Conservation (phyloP, 2,113 vertebrate genomes). For the Hylia prasina region DNA sequence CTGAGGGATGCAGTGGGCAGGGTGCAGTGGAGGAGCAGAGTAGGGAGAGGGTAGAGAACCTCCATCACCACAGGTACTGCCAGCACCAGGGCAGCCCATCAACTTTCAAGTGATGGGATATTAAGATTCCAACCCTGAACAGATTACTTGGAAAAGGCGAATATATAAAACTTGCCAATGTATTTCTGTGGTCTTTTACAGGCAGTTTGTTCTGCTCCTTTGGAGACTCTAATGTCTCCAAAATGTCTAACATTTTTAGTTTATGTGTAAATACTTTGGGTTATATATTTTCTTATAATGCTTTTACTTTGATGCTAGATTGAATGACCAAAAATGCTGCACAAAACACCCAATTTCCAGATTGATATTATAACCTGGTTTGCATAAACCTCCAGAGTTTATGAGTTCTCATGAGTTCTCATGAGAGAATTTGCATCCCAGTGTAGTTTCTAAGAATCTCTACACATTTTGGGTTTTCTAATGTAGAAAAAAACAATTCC, state of each 20-base stretch:
- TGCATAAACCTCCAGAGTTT: neutral
- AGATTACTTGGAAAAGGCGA: neutral
- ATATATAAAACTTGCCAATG: neutral
- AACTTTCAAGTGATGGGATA: neutral
- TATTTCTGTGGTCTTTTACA: neutral
- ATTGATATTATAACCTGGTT: neutral
- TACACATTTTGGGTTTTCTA: neutral
- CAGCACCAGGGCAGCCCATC: neutral
- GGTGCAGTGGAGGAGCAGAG: neutral
- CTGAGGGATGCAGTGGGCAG: neutral
- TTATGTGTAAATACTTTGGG: neutral
- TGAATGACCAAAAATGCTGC: neutral
- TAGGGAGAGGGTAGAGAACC: neutral
- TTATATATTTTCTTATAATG: neutral
- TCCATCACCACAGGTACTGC: neutral
- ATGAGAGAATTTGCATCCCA: neutral
- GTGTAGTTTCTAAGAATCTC: neutral
- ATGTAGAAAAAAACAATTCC: neutral
- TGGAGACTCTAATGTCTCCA: neutral
- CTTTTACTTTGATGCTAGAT: neutral
- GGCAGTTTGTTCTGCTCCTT: neutral
- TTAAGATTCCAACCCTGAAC: neutral
- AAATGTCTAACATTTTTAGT: neutral
- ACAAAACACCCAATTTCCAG: neutral
- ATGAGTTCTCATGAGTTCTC: neutral